phyloP scores from a whole-genome alignment of 2,888 invertebrate species.

The Osmoderma eremita region DNA sequence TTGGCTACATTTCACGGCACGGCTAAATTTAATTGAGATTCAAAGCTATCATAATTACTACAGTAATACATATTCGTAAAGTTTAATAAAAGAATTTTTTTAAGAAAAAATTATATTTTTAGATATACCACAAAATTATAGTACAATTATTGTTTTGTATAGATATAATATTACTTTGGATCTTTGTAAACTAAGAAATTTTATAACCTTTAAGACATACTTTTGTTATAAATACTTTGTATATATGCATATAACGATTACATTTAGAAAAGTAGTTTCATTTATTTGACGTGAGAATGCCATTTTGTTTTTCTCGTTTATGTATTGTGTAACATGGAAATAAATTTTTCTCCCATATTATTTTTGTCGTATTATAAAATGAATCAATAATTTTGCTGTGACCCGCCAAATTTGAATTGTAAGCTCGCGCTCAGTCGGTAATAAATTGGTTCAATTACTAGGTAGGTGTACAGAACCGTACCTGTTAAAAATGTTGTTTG shows the following conservation, averaged over 20 bases:
- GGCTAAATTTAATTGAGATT: too few relatives aligned
- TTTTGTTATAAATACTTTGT: too few relatives aligned
- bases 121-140: too few relatives aligned
- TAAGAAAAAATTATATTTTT: too few relatives aligned
- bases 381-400: neutral
- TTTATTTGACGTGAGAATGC: slow-evolving; percentile 15
- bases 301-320: slow-evolving; percentile 35
- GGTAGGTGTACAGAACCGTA: slow-evolving; percentile 29
- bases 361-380: slow-evolving; percentile 24
- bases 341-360: slow-evolving; percentile 18
- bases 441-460: slow-evolving; percentile 2
- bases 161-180: neutral
- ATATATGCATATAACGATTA: neutral
- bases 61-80: too few relatives aligned
- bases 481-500: slow-evolving; percentile 1
- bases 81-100: too few relatives aligned
- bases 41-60: too few relatives aligned
- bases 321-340: slow-evolving; percentile 13
- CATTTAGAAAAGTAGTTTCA: slow-evolving; percentile 9
- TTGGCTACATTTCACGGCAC: too few relatives aligned
- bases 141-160: too few relatives aligned
- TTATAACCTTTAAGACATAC: too few relatives aligned
- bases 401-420: slow-evolving; percentile 3
- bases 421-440: neutral
- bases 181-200: slow-evolving; percentile 6